Conservation (phyloP, 2,888 invertebrate genomes). For the Ophion costatus region DNA sequence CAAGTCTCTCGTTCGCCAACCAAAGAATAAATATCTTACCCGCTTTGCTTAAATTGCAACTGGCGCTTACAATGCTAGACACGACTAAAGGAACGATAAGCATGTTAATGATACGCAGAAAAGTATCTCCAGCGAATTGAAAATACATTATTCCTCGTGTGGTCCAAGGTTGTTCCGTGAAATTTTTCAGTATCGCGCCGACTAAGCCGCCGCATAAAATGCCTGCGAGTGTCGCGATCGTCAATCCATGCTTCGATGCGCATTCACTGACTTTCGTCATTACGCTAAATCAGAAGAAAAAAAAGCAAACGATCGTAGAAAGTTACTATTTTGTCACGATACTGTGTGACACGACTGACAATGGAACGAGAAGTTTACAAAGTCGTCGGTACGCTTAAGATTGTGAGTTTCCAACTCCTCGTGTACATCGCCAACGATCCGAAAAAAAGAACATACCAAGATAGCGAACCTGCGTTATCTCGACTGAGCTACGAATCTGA, state of each 20-base stretch:
- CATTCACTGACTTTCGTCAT: constrained; percentile 41
- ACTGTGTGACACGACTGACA: background rate
- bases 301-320: background rate
- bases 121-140: constrained; percentile 96
- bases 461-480: constrained; percentile 19
- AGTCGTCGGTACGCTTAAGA: background rate
- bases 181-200: constrained; percentile 75
- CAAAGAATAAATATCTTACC: constrained; percentile 69
- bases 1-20: background rate
- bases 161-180: constrained; percentile 86
- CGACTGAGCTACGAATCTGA: constrained; percentile 12
- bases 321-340: background rate
- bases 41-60: constrained; percentile 77
- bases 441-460: background rate
- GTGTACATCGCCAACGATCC: background rate
- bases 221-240: constrained; percentile 72
- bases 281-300: background rate
- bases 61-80: constrained; percentile 92
- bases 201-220: constrained; percentile 73
- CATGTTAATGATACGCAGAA: constrained; percentile 96
- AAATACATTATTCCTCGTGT: constrained; percentile 95
- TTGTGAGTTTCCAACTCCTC: background rate
- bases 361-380: background rate
- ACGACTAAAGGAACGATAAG: constrained; percentile 96
- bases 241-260: constrained; percentile 67